Evolutionary conservation across 2,888 invertebrate species (phyloP), one percentile per base, ranked within the genome.

Genomic region (Bombyx huttoni): DNA sequence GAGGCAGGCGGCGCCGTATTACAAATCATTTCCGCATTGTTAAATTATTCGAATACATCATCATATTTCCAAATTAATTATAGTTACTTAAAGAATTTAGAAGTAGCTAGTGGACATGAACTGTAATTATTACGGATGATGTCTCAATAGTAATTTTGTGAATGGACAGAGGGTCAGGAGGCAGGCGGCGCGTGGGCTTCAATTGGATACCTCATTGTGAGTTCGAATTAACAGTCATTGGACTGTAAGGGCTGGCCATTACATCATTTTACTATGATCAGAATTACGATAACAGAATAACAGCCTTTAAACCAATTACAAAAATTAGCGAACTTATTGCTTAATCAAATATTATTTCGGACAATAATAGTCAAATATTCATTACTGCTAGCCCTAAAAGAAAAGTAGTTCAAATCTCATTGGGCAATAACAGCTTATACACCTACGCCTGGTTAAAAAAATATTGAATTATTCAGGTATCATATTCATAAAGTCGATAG

Each of bases 61-160:
- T 24, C 24, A 24, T 24, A 24, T 24, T 1, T 40, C 12, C 40
- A 8, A 12, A 40, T 12, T 12, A 8, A 40, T 40, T 10, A 40
- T 40, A 3, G 40, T 40, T 40, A 40, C 40, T 9, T 40, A 40
- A 40, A 40, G 12, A 12, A 40, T 40, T 10, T 1, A 10, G 3
- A 40, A 40, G 40, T 40, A 40, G 40, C 12, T 40, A 40, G 63
- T 65, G 65, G 57, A 56, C 24, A 66, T 69, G 63, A 67, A 63
- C 56, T 54, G 60, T 71, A 70, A 73, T 74, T 71, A 78, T 71
- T 70, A 72, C 68, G 75, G 75, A 78, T 78, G 80, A 81, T 79
- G 79, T 74, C 79, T 82, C 79, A 79, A 82, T 80, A 75, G 70
- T 76, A 78, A 77, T 78, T 78, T 80, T 63, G 72, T 80, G 78